phyloP scores from a whole-genome alignment of 2,113 vertebrate species.

The Eulemur macaco region DNA sequence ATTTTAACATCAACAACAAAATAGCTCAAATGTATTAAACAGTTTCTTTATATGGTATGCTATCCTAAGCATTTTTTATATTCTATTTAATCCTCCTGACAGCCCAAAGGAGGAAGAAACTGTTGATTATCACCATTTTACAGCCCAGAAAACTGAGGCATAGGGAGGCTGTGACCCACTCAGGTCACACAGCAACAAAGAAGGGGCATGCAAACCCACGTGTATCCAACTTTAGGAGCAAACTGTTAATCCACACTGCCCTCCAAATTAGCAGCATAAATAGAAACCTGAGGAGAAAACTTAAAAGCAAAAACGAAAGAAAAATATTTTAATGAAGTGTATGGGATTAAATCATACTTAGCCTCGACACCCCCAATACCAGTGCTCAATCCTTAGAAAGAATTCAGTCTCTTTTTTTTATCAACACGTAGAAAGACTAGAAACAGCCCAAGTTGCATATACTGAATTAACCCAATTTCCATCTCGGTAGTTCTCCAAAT shows the following conservation, averaged over 20 bases:
- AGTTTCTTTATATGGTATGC: neutral
- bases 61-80: neutral
- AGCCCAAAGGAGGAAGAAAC: neutral
- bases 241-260: neutral
- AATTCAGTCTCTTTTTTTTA: neutral
- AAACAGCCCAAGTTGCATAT: neutral
- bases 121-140: neutral
- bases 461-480: conserved; percentile 51
- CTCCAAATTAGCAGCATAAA: neutral
- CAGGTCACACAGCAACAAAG: neutral
- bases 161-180: neutral
- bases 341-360: neutral
- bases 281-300: neutral
- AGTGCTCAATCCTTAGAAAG: neutral
- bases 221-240: neutral
- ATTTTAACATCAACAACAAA: neutral
- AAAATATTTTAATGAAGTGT: neutral
- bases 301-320: neutral
- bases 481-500: conserved; percentile 57
- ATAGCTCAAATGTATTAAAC: neutral
- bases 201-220: neutral
- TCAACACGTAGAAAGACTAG: neutral
- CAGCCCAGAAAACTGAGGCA: neutral
- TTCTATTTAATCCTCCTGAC: neutral
- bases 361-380: neutral